Evolutionary conservation across 2,113 vertebrate genomes (phyloP).

Genomic region (Psilopogon haemacephalus): DNA sequence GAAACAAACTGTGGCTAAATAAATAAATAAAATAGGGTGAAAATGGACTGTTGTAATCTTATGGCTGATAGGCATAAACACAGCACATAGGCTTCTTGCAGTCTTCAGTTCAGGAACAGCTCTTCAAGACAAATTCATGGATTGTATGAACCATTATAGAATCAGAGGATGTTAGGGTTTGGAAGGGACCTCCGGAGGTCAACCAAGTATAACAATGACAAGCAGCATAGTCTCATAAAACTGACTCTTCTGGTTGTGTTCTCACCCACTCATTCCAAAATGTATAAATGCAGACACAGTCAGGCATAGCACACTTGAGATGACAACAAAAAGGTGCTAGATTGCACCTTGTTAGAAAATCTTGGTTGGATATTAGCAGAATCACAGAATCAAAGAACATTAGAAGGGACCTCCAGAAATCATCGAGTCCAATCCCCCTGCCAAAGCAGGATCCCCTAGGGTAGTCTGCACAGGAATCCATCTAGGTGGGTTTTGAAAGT

Average conservation of each 20-base stretch:
- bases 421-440: too few relatives aligned
- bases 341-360: not conserved
- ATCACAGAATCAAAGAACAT: too few relatives aligned
- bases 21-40: not conserved
- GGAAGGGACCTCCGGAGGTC: not conserved
- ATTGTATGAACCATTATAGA: not conserved
- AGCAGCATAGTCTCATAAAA: not conserved
- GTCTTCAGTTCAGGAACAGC: not conserved
- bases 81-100: fast-evolving
- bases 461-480: too few relatives aligned
- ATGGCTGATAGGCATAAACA: not conserved
- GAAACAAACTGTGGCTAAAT: not conserved
- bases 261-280: not conserved
- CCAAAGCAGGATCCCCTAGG: too few relatives aligned
- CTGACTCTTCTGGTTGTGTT: not conserved
- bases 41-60: not conserved
- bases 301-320: not conserved
- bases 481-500: too few relatives aligned
- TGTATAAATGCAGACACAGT: not conserved
- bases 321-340: not conserved
- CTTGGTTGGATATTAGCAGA: too few relatives aligned
- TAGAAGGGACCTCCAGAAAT: too few relatives aligned
- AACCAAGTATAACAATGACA: not conserved
- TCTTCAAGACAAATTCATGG: not conserved
- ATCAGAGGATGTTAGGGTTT: too few relatives aligned